Conservation (phyloP, 2,888 invertebrate genomes). For the Ophion ventricosus region DNA sequence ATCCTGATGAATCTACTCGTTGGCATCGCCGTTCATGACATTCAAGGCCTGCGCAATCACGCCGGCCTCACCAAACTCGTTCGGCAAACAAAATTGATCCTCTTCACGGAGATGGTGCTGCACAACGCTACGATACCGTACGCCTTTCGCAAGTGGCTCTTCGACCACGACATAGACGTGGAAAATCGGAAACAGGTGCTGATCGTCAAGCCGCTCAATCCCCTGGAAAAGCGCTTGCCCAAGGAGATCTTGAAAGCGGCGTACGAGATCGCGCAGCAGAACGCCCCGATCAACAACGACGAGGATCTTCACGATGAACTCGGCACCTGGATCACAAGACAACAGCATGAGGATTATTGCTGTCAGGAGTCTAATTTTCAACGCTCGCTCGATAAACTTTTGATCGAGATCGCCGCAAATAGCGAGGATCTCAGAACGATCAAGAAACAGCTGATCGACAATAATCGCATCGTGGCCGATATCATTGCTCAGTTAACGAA, state of each 20-base stretch:
- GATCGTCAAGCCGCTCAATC: slow-evolving; percentile 83
- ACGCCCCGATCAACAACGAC: slow-evolving; percentile 72
- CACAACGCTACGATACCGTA: slow-evolving; percentile 82
- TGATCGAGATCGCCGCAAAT: slow-evolving; percentile 73
- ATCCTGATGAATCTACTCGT: slow-evolving; percentile 82
- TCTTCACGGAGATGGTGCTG: slow-evolving; percentile 83
- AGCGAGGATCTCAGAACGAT: slow-evolving; percentile 76
- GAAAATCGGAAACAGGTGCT: slow-evolving; percentile 82
- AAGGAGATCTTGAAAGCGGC: slow-evolving; percentile 83
- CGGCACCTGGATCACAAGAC: slow-evolving; percentile 73
- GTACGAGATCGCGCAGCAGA: slow-evolving; percentile 83
- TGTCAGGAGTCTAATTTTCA: slow-evolving; percentile 68
- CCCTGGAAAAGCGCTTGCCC: slow-evolving; percentile 83
- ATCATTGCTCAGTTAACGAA: slow-evolving; percentile 70
- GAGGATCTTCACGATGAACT: slow-evolving; percentile 74
- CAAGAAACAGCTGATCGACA: slow-evolving; percentile 76
- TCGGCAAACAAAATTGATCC: slow-evolving; percentile 83
- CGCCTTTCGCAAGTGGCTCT: slow-evolving; percentile 81
- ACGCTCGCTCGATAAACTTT: slow-evolving; percentile 73
- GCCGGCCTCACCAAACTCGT: slow-evolving; percentile 84
- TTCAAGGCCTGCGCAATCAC: slow-evolving; percentile 83
- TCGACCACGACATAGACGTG: slow-evolving; percentile 81
- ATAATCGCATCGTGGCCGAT: slow-evolving; percentile 76
- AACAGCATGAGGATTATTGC: slow-evolving; percentile 69
- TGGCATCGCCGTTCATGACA: slow-evolving; percentile 83